Evolutionary conservation across 2,888 invertebrate species (phyloP).

Genomic region (Dioctria rufipes): DNA sequence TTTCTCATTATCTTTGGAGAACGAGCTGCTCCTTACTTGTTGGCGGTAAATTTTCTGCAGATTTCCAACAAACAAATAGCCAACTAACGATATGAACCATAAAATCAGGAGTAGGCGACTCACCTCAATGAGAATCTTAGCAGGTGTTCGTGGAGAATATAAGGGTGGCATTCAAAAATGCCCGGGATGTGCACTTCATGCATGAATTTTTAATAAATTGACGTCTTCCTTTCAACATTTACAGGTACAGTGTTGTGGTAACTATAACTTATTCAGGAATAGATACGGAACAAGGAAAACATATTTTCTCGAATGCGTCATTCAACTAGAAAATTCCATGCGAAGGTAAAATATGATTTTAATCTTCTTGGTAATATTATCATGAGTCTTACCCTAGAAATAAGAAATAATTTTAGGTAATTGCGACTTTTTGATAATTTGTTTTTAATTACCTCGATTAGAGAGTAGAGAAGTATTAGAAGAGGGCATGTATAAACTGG

Average conservation of each 20-base stretch:
- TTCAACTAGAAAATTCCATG: too few relatives aligned
- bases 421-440: too few relatives aligned
- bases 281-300: neutral
- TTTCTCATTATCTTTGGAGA: constrained; percentile 1
- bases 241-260: neutral
- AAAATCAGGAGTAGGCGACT: neutral
- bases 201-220: constrained; percentile 13
- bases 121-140: neutral
- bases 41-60: constrained; percentile 3
- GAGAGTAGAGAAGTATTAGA: too few relatives aligned
- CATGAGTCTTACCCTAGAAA: too few relatives aligned
- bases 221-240: constrained; percentile 3
- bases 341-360: too few relatives aligned
- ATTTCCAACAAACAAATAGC: neutral
- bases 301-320: too few relatives aligned
- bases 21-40: neutral
- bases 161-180: neutral
- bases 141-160: neutral
- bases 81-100: constrained; percentile 16
- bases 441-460: too few relatives aligned
- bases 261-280: constrained; percentile 5
- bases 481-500: too few relatives aligned
- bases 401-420: too few relatives aligned
- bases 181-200: neutral
- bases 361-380: too few relatives aligned